These are phyloP conservation scores for Ifrita kowaldi DNA, from an alignment of 2,113 vertebrate genomes.

Conservation along the genomic window DNA sequence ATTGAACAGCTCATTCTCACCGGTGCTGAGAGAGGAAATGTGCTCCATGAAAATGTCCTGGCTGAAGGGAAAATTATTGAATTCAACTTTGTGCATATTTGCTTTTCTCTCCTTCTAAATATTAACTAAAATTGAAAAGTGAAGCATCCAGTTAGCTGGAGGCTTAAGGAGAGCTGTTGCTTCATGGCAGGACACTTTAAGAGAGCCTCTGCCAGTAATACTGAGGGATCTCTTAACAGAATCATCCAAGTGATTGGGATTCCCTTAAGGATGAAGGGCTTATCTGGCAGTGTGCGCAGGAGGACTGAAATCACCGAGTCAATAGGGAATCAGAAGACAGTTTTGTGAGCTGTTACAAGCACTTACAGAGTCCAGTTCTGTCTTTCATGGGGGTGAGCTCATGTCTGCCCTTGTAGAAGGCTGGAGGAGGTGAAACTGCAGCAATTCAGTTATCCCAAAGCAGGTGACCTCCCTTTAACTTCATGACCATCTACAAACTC, in stretches of 20 bases:
- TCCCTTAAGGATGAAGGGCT: neutral
- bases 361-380: neutral
- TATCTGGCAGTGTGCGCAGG: neutral
- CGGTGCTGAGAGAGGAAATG: neutral
- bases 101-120: neutral
- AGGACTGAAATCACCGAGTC: neutral
- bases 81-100: neutral
- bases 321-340: neutral
- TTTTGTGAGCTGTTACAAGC: neutral
- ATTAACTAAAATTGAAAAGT: neutral
- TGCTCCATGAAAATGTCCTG: neutral
- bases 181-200: neutral
- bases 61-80: neutral
- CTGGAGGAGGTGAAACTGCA: neutral
- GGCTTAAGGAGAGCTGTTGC: neutral
- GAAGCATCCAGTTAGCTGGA: neutral
- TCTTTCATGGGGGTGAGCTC: accelerated
- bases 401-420: neutral
- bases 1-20: neutral
- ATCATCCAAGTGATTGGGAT: neutral
- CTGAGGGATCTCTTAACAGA: neutral
- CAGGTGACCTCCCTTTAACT: neutral
- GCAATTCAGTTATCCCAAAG: neutral
- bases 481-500: neutral
- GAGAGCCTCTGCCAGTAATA: neutral